Evolutionary conservation across 2,888 invertebrate species (phyloP), one percentile per base, ranked within the genome.

Genomic region (Heteromurus nitidus): DNA sequence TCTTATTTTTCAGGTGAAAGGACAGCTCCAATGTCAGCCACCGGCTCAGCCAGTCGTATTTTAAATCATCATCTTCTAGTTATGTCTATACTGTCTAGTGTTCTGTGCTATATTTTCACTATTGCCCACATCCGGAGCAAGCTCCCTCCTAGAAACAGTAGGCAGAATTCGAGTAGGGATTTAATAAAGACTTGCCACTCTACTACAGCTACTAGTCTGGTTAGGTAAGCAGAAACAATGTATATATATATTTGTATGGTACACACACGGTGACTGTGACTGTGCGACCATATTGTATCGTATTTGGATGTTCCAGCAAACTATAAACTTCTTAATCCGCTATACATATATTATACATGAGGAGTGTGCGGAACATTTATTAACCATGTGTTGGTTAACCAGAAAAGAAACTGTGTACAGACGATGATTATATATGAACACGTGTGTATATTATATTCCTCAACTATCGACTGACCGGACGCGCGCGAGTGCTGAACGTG

Each of bases 21-120:
- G 68, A 88, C 88, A 31, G 88, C 88, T 42, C 88, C 88, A 2
- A 88, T 88, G 88, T 82, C 82, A 44, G 88, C 88, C 80, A 90
- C 90, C 62, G 88, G 88, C 20, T 86, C 94, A 80, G 94, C 94
- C 86, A 93, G 94, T 86, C 91, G 86, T 72, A 87, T 87, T 77
- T 80, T 87, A 72, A 86, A 86, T 85, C 87, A 86, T 81, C 85
- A 85, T 31, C 84, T 87, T 75, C 65, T 87, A 79, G 85, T 83
- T 16, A 84, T 87, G 73, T 87, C 87, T 77, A 85, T 87, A 68
- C 76, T 85, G 26, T 85, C 85, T 55, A 85, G 85, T 84, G 82
- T 85, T 79, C 81, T 85, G 30, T 85, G 85, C 58, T 85, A 85
- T 69, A 76, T 85, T 73, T 81, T 84, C 69, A 84, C 82, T 16